A percentile compares a stretch with the other conserved stretches of the same genome.
Conservation (phyloP, 2,113 vertebrate species). For the Sturnira hondurensis region DNA sequence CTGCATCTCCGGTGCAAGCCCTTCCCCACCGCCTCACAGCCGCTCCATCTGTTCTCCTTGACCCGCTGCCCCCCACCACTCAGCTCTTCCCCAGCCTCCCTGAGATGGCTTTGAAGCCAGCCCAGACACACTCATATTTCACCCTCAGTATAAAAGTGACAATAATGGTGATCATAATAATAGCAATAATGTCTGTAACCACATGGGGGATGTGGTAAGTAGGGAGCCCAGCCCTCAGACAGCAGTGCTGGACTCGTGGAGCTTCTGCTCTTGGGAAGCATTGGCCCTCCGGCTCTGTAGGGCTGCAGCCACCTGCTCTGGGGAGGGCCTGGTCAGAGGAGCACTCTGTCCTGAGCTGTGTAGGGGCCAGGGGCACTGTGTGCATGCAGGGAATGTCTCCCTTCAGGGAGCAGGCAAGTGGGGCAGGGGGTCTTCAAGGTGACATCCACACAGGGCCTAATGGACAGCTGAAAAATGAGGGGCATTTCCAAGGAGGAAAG, state of each 20-base stretch:
- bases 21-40: too few species aligned
- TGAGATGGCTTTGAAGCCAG: neutral
- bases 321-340: neutral
- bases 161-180: neutral
- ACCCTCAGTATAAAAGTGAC: neutral
- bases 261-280: neutral
- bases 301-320: neutral
- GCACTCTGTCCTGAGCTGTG: neutral
- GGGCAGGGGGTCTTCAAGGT: too few species aligned
- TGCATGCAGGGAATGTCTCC: neutral
- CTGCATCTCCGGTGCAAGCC: accelerated
- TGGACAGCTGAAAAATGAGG: neutral
- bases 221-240: neutral
- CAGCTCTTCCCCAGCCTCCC: neutral
- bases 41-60: neutral
- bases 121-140: neutral
- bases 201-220: neutral
- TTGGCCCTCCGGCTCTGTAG: too few species aligned
- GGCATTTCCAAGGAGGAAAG: neutral
- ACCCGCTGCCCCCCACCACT: neutral
- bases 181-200: neutral
- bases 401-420: too few species aligned
- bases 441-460: neutral
- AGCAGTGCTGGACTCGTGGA: neutral
- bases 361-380: neutral